Evolutionary conservation across 2,113 vertebrate genomes (phyloP), one percentile per base, ranked within the genome.

Genomic region (Ammospiza caudacuta): DNA sequence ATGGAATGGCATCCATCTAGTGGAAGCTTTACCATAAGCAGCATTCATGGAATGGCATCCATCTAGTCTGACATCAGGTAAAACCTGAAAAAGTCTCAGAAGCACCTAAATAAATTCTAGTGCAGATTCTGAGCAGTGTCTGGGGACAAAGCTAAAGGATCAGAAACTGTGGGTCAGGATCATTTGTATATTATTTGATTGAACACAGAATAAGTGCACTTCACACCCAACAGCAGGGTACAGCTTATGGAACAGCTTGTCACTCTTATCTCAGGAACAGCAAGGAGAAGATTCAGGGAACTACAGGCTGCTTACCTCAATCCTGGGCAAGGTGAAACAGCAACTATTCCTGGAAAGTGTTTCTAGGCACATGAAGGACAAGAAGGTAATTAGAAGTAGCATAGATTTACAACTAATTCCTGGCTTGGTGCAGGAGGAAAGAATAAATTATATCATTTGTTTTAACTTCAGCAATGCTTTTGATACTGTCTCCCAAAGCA

Each of bases 141-240:
- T 61, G 64, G 87, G 35, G 21, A 41, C 43, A 84, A 69, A 82
- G 23, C 10, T 67, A 43, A 87, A 51, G 12, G 43, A 83, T 20
- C 51, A 46, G 33, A 49, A 58, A 74, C 37, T 66, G 27, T 47
- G 58, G 9, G 8, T 43, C 13, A 7, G 7, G 10, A 39, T 55
- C 46, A 55, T 52, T 63, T 27, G 15, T 39, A 43, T 75, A 51
- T 5, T 7, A 4, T 83, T 35, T 62, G 31, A 19, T 2, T 77
- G 51, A 80, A 75, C 23, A 47, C 9, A 63, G 58, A 75, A 79
- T 35, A 31, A 39, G 17, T 29, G 5, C 2, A 2, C 22, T 35
- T 68, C 31, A 37, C 15, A 35, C 31, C 5, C 1, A 0, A 14
- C 6, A 9, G 11, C 6, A 75, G 6, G 9, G 22, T 78, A 17